Conservation (phyloP, 2,888 invertebrate species). For the Phaedon cochleariae region DNA sequence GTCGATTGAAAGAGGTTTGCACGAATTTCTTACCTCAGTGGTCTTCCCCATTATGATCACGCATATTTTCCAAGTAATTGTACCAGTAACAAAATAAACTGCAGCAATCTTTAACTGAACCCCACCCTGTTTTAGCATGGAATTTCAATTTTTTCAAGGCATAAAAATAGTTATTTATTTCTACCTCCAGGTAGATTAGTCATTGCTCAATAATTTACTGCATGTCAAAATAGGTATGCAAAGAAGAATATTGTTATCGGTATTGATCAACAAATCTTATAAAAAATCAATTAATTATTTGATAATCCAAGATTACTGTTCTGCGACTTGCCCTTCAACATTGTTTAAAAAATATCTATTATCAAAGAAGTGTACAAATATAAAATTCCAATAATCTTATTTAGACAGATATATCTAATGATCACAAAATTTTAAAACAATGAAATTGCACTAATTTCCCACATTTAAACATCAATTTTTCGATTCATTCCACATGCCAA, state of each 20-base stretch:
- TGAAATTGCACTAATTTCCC: slow-evolving; percentile 28
- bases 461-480: slow-evolving; percentile 29
- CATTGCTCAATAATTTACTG: too few species aligned
- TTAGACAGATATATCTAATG: slow-evolving; percentile 13
- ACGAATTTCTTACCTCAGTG: too few species aligned
- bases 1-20: too few species aligned
- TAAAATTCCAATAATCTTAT: slow-evolving; percentile 12
- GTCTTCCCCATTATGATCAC: too few species aligned
- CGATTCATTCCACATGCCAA: slow-evolving; percentile 16
- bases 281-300: not conserved
- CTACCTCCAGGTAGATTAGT: too few species aligned
- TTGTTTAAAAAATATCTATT: not conserved
- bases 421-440: slow-evolving; percentile 18
- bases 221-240: too few species aligned
- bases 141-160: too few species aligned
- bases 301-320: not conserved
- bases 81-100: too few species aligned
- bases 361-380: slow-evolving; percentile 12
- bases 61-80: too few species aligned
- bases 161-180: too few species aligned
- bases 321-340: not conserved
- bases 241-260: not conserved
- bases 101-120: too few species aligned
- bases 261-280: not conserved
- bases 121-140: too few species aligned